A percentile compares a stretch with the other conserved stretches of the same genome.
Evolutionary conservation across 2,113 vertebrate genomes (phyloP).

Genomic region (Rhombomys opimus): DNA sequence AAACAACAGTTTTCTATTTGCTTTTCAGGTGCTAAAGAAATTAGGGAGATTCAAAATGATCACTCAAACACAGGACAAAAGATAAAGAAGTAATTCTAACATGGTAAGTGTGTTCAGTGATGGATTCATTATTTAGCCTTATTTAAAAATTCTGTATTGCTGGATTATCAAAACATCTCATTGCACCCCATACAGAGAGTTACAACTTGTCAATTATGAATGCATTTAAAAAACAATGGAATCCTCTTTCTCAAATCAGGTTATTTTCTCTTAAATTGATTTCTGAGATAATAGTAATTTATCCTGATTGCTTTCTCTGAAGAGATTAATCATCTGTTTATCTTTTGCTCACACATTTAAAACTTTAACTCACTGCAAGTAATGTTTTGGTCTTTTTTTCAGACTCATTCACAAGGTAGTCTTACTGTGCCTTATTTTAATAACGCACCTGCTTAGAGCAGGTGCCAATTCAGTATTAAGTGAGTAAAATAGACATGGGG

Average conservation of each 20-base stretch:
- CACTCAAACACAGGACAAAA: neutral
- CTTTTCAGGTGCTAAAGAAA: neutral
- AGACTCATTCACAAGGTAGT: neutral
- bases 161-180: neutral
- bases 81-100: neutral
- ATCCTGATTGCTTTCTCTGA: neutral
- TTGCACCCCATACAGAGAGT: neutral
- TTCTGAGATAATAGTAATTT: neutral
- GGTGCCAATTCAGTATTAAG: neutral
- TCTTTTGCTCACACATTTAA: neutral
- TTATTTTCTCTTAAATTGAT: neutral
- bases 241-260: slow-evolving; percentile 1
- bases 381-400: neutral
- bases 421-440: neutral
- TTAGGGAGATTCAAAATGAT: neutral
- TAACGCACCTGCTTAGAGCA: neutral
- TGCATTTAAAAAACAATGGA: neutral
- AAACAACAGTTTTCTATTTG: neutral
- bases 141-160: neutral
- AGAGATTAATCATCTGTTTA: neutral
- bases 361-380: neutral
- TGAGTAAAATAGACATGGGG: neutral
- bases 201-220: neutral
- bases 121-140: neutral
- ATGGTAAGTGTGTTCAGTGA: neutral